These are phyloP conservation scores for Astropecten irregularis DNA, from an alignment of 53 echinoderm and acorn worm species.

Conservation along the genomic window DNA sequence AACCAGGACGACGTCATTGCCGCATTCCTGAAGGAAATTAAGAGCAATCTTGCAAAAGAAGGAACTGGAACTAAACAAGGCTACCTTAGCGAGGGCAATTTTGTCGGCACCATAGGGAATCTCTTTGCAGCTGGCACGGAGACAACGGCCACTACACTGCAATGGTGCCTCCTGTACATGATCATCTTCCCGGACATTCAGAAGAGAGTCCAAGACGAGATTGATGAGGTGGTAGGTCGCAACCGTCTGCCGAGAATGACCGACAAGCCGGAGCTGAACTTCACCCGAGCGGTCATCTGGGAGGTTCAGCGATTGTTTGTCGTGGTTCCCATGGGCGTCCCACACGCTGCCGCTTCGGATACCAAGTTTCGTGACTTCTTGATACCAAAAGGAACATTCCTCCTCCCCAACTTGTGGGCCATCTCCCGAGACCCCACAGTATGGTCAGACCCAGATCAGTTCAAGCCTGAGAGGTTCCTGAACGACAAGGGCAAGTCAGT, in stretches of 20 bases:
- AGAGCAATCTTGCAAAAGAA: neutral
- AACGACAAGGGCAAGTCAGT: neutral
- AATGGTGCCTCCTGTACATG: conserved; percentile 50
- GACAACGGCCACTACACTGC: conserved; percentile 19
- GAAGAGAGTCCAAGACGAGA: conserved; percentile 39
- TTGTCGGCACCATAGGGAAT: conserved; percentile 2
- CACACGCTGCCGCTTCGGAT: neutral
- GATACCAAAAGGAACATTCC: neutral
- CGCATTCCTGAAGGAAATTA: conserved; percentile 30
- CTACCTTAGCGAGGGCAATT: conserved; percentile 2
- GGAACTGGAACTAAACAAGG: neutral
- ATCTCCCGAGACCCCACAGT: neutral
- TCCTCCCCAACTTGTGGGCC: neutral
- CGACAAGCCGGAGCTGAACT: conserved; percentile 50
- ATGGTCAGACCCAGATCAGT: neutral
- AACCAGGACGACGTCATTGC: conserved; percentile 25
- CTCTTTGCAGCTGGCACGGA: neutral
- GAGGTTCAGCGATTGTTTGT: conserved; percentile 38
- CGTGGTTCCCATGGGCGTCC: neutral
- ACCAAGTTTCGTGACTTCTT: neutral
- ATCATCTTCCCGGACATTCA: conserved; percentile 43
- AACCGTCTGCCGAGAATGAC: conserved; percentile 43
- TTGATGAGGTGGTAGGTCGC: conserved; percentile 56
- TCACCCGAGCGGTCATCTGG: conserved; percentile 38
- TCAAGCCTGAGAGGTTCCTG: neutral